These are phyloP conservation scores for Oscheius sp. DNA, from an alignment of 1,140 invertebrate genomes.

Conservation along the genomic window DNA sequence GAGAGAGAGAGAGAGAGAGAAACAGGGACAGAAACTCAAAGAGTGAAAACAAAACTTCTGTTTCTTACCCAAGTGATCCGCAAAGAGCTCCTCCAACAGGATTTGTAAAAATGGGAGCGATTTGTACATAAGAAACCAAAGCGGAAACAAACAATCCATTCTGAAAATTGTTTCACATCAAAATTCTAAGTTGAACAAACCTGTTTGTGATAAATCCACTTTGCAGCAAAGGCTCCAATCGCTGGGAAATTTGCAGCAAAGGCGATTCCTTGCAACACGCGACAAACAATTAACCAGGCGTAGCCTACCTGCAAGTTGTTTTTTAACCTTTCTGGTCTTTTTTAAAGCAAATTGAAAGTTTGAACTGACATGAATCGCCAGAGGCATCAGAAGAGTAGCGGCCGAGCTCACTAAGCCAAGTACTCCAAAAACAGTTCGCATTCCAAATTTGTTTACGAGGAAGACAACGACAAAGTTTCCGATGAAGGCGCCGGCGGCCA, in stretches of 20 bases:
- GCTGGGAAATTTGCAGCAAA: constrained; percentile 30
- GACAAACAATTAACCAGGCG: constrained; percentile 13
- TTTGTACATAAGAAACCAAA: constrained; percentile 35
- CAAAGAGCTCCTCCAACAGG: constrained; percentile 31
- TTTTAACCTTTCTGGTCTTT: neutral
- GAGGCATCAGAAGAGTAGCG: constrained; percentile 21
- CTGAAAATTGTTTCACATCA: constrained; percentile 9
- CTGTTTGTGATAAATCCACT: constrained; percentile 33
- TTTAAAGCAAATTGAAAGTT: neutral
- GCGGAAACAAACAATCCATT: constrained; percentile 35
- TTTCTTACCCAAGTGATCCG: constrained; percentile 8
- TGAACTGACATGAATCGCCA: constrained; percentile 21
- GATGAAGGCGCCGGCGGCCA: constrained; percentile 16
- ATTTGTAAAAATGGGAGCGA: constrained; percentile 24
- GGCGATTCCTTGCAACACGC: constrained; percentile 27
- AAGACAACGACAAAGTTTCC: constrained; percentile 30
- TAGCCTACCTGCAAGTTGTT: constrained; percentile 20
- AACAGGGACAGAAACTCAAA: too few relatives aligned
- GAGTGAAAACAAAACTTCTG: neutral
- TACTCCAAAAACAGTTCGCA: constrained; percentile 15
- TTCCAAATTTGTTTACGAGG: constrained; percentile 29
- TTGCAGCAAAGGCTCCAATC: constrained; percentile 24
- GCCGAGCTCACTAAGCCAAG: constrained; percentile 18
- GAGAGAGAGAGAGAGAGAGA: too few relatives aligned
- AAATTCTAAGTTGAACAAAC: constrained; percentile 24